These are phyloP conservation scores for Tachystola acroxantha DNA, from an alignment of 2,888 invertebrate species.

Conservation along the genomic window DNA sequence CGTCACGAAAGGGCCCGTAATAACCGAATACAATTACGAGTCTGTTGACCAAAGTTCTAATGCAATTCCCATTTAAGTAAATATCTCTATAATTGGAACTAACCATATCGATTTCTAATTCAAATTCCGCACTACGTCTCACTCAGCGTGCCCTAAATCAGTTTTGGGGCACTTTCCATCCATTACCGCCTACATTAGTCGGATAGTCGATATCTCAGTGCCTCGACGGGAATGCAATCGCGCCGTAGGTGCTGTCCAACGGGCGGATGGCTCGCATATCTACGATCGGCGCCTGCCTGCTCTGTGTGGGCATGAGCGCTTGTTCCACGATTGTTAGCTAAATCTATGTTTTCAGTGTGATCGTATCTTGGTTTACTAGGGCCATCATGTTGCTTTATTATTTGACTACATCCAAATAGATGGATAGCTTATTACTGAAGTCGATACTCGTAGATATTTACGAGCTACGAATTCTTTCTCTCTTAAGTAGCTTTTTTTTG, in stretches of 20 bases:
- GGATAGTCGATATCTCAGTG: conserved; percentile 48
- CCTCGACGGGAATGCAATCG: conserved; percentile 45
- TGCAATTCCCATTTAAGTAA: no score
- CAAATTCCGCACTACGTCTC: conserved; percentile 8
- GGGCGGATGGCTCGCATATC: conserved; percentile 36
- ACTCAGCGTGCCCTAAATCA: conserved; percentile 21
- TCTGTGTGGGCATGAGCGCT: conserved; percentile 22
- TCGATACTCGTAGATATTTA: no score
- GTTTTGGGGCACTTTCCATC: conserved; percentile 51
- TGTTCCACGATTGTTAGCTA: conserved; percentile 14
- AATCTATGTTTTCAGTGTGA: conserved; percentile 9
- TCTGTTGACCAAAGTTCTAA: no score
- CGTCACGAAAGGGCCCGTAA: no score
- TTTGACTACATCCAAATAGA: no score
- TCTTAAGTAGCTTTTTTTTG: no score
- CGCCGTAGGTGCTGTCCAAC: conserved; percentile 33
- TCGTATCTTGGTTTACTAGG: not conserved
- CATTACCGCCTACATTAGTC: conserved; percentile 60
- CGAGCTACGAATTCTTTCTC: no score
- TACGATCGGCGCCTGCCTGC: conserved; percentile 28
- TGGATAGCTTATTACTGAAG: no score
- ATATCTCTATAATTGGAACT: no score
- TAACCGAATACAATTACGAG: no score
- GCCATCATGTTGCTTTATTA: not conserved
- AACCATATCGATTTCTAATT: conserved; percentile 10